A percentile compares a stretch with the other conserved stretches of the same genome.
These are phyloP conservation scores for Uropetala carovei DNA, from an alignment of 2,888 invertebrate species.

Conservation along the genomic window DNA sequence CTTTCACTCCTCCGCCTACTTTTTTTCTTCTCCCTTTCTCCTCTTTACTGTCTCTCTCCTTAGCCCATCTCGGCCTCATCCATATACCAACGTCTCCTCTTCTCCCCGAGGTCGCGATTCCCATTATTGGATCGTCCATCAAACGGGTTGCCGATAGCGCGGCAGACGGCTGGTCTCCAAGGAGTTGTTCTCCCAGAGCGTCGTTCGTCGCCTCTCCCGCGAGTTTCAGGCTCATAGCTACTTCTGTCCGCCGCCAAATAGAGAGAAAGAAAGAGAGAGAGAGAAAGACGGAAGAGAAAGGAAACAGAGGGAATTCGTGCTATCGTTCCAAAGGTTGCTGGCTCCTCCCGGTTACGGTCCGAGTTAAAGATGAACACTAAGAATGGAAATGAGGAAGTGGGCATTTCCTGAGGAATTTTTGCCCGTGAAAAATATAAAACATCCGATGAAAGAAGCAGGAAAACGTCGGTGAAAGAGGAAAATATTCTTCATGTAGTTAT, in stretches of 20 bases:
- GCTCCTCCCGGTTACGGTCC: no score
- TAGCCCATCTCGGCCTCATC: background rate
- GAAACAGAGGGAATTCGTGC: no score
- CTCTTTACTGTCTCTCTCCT: background rate
- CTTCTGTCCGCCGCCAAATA: background rate
- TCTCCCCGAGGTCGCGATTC: background rate
- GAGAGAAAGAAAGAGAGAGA: background rate
- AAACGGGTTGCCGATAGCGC: constrained; percentile 46
- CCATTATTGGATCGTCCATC: constrained; percentile 61
- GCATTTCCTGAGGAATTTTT: no score
- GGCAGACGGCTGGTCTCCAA: constrained; percentile 20
- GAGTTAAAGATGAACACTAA: no score
- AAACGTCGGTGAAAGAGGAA: no score
- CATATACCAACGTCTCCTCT: background rate
- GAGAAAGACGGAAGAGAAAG: background rate
- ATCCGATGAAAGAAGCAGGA: no score
- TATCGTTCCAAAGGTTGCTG: no score
- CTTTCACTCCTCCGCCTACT: background rate
- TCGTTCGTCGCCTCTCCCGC: background rate
- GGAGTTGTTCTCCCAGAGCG: constrained; percentile 21
- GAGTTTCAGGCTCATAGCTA: background rate
- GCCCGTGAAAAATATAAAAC: no score
- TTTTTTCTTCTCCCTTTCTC: background rate
- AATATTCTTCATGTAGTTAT: no score
- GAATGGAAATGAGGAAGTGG: no score